These are phyloP conservation scores for Falcunculus frontatus DNA, from an alignment of 2,113 vertebrate genomes.

Conservation along the genomic window DNA sequence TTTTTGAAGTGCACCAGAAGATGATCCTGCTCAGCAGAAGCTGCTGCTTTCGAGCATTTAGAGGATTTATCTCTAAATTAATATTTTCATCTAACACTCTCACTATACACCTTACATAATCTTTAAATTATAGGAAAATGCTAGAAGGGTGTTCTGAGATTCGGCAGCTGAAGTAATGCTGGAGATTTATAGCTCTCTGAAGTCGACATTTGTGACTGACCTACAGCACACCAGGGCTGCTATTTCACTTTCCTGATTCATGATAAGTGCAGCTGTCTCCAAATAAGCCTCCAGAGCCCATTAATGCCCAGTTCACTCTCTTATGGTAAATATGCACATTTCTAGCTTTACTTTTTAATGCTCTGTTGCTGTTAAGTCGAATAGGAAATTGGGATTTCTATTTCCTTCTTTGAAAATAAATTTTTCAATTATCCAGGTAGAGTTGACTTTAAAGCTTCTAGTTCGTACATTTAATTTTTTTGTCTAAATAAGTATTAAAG, in stretches of 20 bases:
- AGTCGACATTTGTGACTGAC: constrained; percentile 75
- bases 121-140: constrained; percentile 74
- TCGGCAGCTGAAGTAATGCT: constrained; percentile 55
- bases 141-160: constrained; percentile 62
- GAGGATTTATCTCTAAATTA: constrained; percentile 77
- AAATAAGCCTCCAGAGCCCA: constrained; percentile 67
- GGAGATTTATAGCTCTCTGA: constrained; percentile 72
- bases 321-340: constrained; percentile 68
- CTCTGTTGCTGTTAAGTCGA: constrained; percentile 40
- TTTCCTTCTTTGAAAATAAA: background rate
- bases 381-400: constrained; percentile 40
- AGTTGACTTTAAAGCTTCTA: constrained; percentile 5
- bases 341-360: constrained; percentile 46
- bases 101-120: constrained; percentile 70
- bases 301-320: constrained; percentile 60
- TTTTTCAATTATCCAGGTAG: background rate
- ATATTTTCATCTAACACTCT: constrained; percentile 73
- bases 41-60: constrained; percentile 59
- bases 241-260: constrained; percentile 75
- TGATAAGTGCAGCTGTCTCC: constrained; percentile 75
- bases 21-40: constrained; percentile 62
- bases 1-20: constrained; percentile 68
- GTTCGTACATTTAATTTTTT: background rate
- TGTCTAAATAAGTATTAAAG: background rate
- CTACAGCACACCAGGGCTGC: constrained; percentile 68